phyloP scores from a whole-genome alignment of 2,113 vertebrate species.

The Okapia johnstoni region DNA sequence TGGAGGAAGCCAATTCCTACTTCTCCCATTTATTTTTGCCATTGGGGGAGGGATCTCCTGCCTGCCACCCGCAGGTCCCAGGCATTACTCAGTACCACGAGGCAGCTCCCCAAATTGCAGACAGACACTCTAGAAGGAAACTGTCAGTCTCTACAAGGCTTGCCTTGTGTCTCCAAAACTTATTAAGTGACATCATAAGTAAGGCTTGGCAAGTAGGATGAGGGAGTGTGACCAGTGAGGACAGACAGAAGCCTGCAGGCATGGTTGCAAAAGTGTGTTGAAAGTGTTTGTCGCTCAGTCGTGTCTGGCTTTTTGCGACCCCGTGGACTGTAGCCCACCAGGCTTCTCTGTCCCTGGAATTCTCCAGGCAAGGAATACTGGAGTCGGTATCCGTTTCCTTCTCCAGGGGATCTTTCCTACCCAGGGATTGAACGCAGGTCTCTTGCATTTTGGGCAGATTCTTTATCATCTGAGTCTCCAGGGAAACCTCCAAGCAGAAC shows the following conservation, averaged over 20 bases:
- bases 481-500: background rate
- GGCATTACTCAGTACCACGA: background rate
- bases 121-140: background rate
- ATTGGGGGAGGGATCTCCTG: background rate
- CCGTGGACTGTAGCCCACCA: background rate
- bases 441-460: background rate
- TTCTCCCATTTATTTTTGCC: background rate
- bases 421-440: background rate
- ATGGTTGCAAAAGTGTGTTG: background rate
- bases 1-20: background rate
- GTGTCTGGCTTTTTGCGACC: background rate
- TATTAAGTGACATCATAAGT: slow-evolving; percentile 12
- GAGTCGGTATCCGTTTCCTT: background rate
- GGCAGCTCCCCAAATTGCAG: background rate
- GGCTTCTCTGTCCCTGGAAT: background rate
- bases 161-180: background rate
- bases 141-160: background rate
- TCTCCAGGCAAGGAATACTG: background rate
- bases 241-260: background rate
- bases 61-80: background rate
- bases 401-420: background rate
- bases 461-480: background rate
- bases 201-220: background rate
- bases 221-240: background rate
- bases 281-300: background rate